Evolutionary conservation across 2,888 invertebrate genomes (phyloP).

Genomic region (Drosophila anomelani): DNA sequence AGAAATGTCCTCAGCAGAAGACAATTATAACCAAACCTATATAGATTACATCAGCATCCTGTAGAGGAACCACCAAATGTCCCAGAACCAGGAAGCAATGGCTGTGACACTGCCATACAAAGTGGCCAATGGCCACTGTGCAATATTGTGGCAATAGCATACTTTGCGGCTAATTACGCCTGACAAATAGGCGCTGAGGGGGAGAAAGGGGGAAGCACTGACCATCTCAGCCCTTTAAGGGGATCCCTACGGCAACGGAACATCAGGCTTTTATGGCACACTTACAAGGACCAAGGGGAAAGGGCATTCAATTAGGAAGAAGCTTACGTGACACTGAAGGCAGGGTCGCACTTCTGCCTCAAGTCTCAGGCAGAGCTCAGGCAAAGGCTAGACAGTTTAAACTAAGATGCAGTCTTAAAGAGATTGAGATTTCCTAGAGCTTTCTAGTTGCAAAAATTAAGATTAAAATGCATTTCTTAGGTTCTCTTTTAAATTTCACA

Average conservation of each 20-base stretch:
- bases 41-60: background rate
- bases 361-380: background rate
- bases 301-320: conserved; percentile 5
- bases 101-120: conserved; percentile 11
- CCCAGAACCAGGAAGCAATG: conserved; percentile 38
- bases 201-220: background rate
- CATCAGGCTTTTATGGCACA: conserved; percentile 14
- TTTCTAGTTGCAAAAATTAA: background rate
- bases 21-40: background rate
- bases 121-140: conserved; percentile 32
- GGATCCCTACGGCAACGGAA: background rate
- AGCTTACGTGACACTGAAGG: background rate
- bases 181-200: conserved; percentile 40
- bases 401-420: background rate
- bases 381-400: too few species aligned
- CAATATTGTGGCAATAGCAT: conserved; percentile 56
- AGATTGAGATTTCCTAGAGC: background rate
- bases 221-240: background rate
- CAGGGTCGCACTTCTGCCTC: too few species aligned
- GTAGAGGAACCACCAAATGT: conserved; percentile 7
- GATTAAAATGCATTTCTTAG: background rate
- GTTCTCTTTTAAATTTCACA: background rate
- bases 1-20: background rate
- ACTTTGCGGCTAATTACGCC: conserved; percentile 71
- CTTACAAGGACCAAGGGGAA: background rate